Base-by-base conservation (phyloP, 2,113 vertebrate species). In the Notarius lentiginosus region DNA sequence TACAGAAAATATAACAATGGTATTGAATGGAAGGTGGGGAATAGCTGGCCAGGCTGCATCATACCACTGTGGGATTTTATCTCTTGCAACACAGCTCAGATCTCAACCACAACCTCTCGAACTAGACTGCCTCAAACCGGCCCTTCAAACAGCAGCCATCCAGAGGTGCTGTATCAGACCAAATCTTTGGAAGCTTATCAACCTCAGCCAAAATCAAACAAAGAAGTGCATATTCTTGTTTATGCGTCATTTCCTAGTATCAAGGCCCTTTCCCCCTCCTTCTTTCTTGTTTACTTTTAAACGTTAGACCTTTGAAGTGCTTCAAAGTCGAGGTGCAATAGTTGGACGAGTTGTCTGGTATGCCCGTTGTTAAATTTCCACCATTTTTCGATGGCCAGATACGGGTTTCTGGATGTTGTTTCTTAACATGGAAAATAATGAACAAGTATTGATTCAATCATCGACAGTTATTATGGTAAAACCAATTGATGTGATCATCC, bases 51-150 rank as follows among this genome's bases (percentile, higher is more conserved):
- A 91, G 88, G 92, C 91, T 91, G 92, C 89, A 90, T 90, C 90
- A 86, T 93, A 88, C 89, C 90, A 92, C 49, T 84, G 91, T 94
- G 92, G 92, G 91, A 89, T 79, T 88, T 93, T 94, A 94, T 94
- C 94, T 92, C 90, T 84, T 82, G 84, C 22, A 83, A 77, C 86
- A 89, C 91, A 91, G 92, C 89, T 91, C 85, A 79, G 84, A 92
- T 94, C 91, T 91, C 5, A 0, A 91, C 88, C 70, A 20, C 73
- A 72, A 55, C 66, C 61, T 82, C 56, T 60, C 80, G 41, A 53
- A 65, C 20, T 14, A 63, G 41, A 89, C 83, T 82, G 77, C 86
- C 27, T n/a, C 56, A 72, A 18, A 73, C 55, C 5, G 58, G 61
- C 82, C 82, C 89, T 91, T 88, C 86, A 90, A 91, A 89, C 80